These are phyloP conservation scores for Aurelia sp. DNA, from an alignment of 30 jellyfish, hydroid and myxozoan genomes.

Conservation along the genomic window DNA sequence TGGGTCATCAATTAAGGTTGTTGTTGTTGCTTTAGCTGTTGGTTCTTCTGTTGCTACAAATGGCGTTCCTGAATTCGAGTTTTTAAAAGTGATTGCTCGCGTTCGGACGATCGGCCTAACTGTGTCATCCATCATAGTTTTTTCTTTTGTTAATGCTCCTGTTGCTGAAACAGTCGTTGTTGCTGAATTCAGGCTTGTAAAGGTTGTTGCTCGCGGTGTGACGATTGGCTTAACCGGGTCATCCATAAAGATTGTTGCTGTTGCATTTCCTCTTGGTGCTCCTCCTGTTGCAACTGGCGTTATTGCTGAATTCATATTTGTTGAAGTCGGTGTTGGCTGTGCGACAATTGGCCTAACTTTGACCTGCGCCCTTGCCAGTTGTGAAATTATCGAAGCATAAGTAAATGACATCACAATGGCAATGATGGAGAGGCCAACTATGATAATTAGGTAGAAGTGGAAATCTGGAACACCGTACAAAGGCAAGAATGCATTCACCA, in stretches of 20 bases:
- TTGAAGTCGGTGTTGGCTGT: background rate
- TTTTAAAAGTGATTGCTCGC: background rate
- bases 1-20: background rate
- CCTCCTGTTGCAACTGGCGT: background rate
- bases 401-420: conserved; percentile 34
- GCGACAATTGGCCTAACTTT: background rate
- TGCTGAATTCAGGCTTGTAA: too few species aligned
- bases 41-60: background rate
- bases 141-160: too few species aligned
- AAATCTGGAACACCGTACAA: conserved; percentile 45
- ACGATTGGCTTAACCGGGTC: background rate
- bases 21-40: background rate
- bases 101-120: background rate
- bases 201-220: too few species aligned
- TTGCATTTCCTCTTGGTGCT: background rate
- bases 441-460: conserved; percentile 23
- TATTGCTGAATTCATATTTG: background rate
- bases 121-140: too few species aligned
- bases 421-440: conserved; percentile 22
- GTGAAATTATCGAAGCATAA: conserved; percentile 20
- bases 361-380: background rate
- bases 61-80: background rate
- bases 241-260: background rate
- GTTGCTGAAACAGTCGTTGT: too few species aligned
- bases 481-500: conserved; percentile 44